Percentiles rank a stretch among this genome's conserved stretches.
These are phyloP conservation scores for Lates calcarifer DNA, from an alignment of 2,113 vertebrate species.

Conservation along the genomic window DNA sequence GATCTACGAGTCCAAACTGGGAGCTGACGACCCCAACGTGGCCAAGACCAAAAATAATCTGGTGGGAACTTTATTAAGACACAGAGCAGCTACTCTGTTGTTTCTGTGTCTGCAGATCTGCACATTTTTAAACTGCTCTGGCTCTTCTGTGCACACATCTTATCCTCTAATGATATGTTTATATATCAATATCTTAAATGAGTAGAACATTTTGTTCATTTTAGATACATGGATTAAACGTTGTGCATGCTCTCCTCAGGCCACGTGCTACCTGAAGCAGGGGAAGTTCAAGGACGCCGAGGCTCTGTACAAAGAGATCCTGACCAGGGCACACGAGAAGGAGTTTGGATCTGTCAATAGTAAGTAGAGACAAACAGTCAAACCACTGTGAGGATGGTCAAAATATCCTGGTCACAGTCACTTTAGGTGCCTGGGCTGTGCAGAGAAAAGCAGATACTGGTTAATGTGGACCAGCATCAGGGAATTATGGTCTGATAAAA, in stretches of 20 bases:
- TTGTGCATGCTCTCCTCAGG: conserved; percentile 73
- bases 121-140: too few relatives aligned
- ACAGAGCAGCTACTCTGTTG: too few relatives aligned
- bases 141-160: too few relatives aligned
- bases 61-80: conserved; percentile 79
- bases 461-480: background rate
- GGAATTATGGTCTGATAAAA: background rate
- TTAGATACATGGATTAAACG: background rate
- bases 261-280: conserved; percentile 92
- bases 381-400: background rate
- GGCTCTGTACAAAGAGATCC: conserved; percentile 91
- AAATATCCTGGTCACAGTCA: background rate
- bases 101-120: too few relatives aligned
- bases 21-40: conserved; percentile 95
- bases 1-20: conserved; percentile 95
- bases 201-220: too few relatives aligned
- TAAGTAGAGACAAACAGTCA: conserved; percentile 75
- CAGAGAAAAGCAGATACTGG: background rate
- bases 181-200: too few relatives aligned
- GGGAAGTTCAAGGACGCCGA: conserved; percentile 92
- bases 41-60: conserved; percentile 99
- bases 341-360: conserved; percentile 93
- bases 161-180: too few relatives aligned
- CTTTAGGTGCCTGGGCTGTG: background rate
- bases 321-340: conserved; percentile 90